A percentile compares a stretch with the other conserved stretches of the same genome.
phyloP scores from a whole-genome alignment of 2,797 vertebrate species.

The Amblyraja radiata region DNA sequence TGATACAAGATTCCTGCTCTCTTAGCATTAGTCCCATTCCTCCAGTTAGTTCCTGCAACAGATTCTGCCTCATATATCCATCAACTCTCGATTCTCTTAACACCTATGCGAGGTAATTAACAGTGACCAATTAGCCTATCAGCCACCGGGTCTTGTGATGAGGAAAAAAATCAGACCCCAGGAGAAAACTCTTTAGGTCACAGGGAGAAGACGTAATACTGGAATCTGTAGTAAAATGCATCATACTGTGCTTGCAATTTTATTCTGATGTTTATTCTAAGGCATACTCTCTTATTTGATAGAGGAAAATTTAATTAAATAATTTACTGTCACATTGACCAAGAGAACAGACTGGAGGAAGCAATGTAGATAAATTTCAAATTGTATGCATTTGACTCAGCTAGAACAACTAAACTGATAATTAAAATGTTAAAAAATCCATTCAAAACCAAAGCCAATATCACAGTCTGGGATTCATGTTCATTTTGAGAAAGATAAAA shows the following conservation, averaged over 20 bases:
- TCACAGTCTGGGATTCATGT: not conserved
- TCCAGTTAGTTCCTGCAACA: too few relatives aligned
- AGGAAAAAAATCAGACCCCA: too few relatives aligned
- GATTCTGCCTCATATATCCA: too few relatives aligned
- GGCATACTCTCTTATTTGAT: not conserved
- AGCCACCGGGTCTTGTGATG: too few relatives aligned
- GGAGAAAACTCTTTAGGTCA: too few relatives aligned
- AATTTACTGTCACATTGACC: not conserved
- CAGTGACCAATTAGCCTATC: too few relatives aligned
- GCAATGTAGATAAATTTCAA: not conserved
- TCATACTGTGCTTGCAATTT: not conserved
- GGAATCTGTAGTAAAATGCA: not conserved
- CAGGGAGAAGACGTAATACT: too few relatives aligned
- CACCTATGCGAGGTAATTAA: too few relatives aligned
- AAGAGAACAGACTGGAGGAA: not conserved
- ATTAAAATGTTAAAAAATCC: not conserved
- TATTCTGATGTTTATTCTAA: not conserved
- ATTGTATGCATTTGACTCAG: not conserved
- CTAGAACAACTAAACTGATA: not conserved
- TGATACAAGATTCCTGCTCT: too few relatives aligned
- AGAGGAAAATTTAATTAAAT: not conserved
- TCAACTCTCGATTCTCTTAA: too few relatives aligned
- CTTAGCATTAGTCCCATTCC: too few relatives aligned
- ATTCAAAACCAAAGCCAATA: not conserved
- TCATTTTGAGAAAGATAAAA: not conserved